Base-by-base conservation (phyloP, 2,797 vertebrate species). In the Notoglanidium macrostoma region DNA sequence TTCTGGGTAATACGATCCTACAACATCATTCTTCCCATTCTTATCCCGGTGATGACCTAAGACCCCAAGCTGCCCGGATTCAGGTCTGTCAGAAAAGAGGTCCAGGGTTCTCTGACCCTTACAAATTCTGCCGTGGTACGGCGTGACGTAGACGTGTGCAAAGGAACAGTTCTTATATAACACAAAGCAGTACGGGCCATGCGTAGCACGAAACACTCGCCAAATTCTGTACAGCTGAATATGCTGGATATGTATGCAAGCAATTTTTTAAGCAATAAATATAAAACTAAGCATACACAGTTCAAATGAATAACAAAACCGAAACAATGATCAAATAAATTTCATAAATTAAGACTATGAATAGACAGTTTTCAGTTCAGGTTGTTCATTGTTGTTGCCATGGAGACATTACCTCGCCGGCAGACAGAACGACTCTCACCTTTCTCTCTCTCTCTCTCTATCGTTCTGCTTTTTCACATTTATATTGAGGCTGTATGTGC, bases 261-360 rank as follows among this genome's bases (percentile, higher is more conserved):
- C 92, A 94, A 94, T 78, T 77, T 91, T 94, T 55, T n/a, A 10
- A 94, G 80, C 93, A 95, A 96, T 96, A 96, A 96, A 96, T 96
- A 95, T 87, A 91, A 93, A 90, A 80, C 35, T 26, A 17, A 61
- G 61, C 23, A 61, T 61, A 61, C 23, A 80, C 32, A 44, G 35
- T 26, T 61, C 55, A 44, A 80, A 80, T 59, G 23, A 80, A 80
- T 1, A 59, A 59, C 5, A 90, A 90, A 91, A 87, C 74, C 88
- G 88, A 85, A 84, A 87, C 59, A 83, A 10, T 12, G 19, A 59
- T 70, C 79, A 76, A 90, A 51, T 89, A 83, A 88, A 92, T 91
- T 46, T 85, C 65, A 94, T 95, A 95, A 95, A 95, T 95, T 95
- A 95, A 95, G 94, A 95, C 93, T 92, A 77, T 68, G 87, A 88